Evolutionary conservation across 2,113 vertebrate genomes (phyloP).

Genomic region (Nannospalax galili): DNA sequence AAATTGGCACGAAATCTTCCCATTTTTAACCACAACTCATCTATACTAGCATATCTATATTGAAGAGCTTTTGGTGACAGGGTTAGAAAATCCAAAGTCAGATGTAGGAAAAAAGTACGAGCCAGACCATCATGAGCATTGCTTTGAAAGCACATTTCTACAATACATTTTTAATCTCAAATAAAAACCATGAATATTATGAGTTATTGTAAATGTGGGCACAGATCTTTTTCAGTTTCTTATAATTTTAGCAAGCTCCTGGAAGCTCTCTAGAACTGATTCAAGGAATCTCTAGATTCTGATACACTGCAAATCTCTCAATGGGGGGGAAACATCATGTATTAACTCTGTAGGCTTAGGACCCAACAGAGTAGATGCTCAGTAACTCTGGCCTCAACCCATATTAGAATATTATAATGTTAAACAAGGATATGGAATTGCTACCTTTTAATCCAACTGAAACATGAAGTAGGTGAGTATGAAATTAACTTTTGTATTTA

Average conservation of each 20-base stretch:
- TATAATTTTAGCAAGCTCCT: slow-evolving; percentile 15
- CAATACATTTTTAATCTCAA: neutral
- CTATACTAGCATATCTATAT: neutral
- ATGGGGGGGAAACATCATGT: neutral
- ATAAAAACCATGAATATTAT: neutral
- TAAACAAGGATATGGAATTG: neutral
- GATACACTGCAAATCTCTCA: neutral
- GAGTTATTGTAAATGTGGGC: neutral
- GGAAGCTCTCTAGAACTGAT: neutral
- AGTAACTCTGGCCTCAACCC: neutral
- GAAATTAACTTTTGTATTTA: neutral
- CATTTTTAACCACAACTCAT: neutral
- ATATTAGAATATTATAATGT: neutral
- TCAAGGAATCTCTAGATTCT: slow-evolving; percentile 4
- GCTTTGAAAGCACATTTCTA: neutral
- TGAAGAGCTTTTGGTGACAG: neutral
- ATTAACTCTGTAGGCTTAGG: neutral
- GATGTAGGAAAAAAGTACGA: neutral
- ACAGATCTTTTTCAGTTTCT: neutral
- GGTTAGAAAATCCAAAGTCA: neutral
- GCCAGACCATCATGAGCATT: neutral
- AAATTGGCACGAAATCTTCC: neutral
- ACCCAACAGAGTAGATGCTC: neutral
- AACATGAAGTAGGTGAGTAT: neutral
- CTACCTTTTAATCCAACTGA: neutral